Percentiles rank a stretch among this genome's conserved stretches.
phyloP scores from a whole-genome alignment of 2,888 invertebrate species.

The Lasioglossum marginatum region DNA sequence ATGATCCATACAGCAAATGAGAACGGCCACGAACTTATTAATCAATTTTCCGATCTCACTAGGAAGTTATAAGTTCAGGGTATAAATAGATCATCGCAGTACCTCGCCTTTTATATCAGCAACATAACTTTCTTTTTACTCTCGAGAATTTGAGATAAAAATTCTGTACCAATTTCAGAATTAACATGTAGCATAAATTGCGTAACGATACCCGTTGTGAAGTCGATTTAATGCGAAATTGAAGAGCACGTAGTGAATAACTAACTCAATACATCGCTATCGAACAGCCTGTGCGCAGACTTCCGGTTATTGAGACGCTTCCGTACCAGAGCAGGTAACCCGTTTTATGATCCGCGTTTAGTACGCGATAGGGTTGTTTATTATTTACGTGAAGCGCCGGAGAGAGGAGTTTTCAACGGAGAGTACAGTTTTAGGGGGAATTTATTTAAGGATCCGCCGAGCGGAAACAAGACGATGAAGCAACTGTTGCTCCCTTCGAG shows the following conservation, averaged over 20 bases:
- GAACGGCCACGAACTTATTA: neutral
- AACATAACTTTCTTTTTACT: neutral
- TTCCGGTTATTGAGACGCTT: neutral
- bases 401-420: neutral
- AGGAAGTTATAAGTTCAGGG: neutral
- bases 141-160: neutral
- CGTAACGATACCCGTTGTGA: neutral
- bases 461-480: neutral
- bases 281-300: neutral
- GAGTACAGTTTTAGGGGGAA: neutral
- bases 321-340: neutral
- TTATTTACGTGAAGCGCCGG: neutral
- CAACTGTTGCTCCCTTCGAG: constrained; percentile 21
- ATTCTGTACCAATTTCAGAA: neutral
- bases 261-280: neutral
- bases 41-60: neutral
- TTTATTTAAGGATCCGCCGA: neutral
- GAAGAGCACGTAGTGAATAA: neutral
- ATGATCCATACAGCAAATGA: neutral
- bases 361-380: neutral
- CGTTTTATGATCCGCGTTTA: neutral
- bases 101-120: neutral
- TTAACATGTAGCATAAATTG: neutral
- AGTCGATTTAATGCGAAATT: neutral
- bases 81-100: neutral